These are phyloP conservation scores for Sceliomorpha sp. DNA, from an alignment of 2,888 invertebrate species.

Conservation along the genomic window DNA sequence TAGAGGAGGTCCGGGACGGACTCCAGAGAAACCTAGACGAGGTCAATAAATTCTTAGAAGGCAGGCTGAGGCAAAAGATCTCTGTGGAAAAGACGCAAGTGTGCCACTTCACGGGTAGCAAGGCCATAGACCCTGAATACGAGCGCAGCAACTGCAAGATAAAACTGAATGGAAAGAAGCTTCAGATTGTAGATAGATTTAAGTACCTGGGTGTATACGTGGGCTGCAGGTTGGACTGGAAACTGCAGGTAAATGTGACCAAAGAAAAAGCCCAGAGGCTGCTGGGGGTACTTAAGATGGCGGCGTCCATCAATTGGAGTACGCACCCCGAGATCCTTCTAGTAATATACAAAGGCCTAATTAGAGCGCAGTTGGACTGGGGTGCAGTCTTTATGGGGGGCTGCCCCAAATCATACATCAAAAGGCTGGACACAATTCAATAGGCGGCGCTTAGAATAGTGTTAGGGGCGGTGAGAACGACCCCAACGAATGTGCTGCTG, in stretches of 20 bases:
- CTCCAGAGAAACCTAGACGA: too few relatives aligned
- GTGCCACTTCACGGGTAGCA: too few relatives aligned
- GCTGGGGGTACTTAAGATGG: too few relatives aligned
- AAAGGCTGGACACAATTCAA: constrained; percentile 3
- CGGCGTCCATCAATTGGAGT: constrained; percentile 4
- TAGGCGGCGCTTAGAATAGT: neutral
- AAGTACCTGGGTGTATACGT: constrained; percentile 7
- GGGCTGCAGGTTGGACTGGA: neutral
- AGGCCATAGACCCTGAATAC: too few relatives aligned
- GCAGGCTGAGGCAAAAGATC: too few relatives aligned
- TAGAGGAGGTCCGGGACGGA: too few relatives aligned
- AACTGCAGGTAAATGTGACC: neutral
- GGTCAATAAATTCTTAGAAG: too few relatives aligned
- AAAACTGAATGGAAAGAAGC: neutral
- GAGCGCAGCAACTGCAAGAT: too few relatives aligned
- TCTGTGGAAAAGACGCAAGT: too few relatives aligned
- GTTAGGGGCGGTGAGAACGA: constrained; percentile 2
- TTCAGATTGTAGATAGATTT: constrained; percentile 1
- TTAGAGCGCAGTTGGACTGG: constrained; percentile 4
- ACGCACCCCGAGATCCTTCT: too few relatives aligned
- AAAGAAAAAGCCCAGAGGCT: too few relatives aligned
- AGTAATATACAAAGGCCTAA: constrained; percentile 1
- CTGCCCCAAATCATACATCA: neutral
- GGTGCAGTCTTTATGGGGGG: neutral
- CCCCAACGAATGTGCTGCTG: constrained; percentile 3